Percentiles rank a stretch among this genome's conserved stretches.
Evolutionary conservation across 2,113 vertebrate species (phyloP).

Genomic region (Brachionichthys hirsutus): DNA sequence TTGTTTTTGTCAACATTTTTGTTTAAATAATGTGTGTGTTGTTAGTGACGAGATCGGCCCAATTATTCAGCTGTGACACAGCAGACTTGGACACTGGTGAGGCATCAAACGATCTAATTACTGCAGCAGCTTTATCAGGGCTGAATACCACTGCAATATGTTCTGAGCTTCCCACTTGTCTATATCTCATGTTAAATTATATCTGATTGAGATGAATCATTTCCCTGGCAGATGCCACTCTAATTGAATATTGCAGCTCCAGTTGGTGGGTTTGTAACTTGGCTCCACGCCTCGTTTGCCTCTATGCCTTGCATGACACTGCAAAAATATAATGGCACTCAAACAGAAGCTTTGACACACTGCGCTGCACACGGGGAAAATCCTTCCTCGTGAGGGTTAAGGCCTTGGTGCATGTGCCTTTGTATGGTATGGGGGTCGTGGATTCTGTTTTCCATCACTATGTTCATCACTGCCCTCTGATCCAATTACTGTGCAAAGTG

Average conservation of each 20-base stretch:
- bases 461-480: constrained; percentile 22
- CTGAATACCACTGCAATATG: constrained; percentile 35
- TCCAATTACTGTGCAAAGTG: constrained; percentile 18
- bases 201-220: constrained; percentile 43
- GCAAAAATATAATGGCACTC: constrained; percentile 10
- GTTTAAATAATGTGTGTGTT: neutral
- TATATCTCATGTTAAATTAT: constrained; percentile 52
- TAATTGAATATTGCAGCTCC: constrained; percentile 58
- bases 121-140: constrained; percentile 39
- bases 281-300: constrained; percentile 11
- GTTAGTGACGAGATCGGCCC: constrained; percentile 20
- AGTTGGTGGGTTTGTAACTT: constrained; percentile 33
- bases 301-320: constrained; percentile 9
- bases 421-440: neutral
- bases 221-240: constrained; percentile 61
- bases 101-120: constrained; percentile 56
- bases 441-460: constrained; percentile 6
- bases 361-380: too few relatives aligned
- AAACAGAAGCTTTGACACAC: neutral
- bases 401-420: neutral
- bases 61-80: constrained; percentile 45
- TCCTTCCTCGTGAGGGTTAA: constrained; percentile 1
- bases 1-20: neutral
- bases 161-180: constrained; percentile 38
- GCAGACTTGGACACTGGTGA: constrained; percentile 24